phyloP scores from a whole-genome alignment of 2,113 vertebrate genomes.

The Deroptyus accipitrinus region DNA sequence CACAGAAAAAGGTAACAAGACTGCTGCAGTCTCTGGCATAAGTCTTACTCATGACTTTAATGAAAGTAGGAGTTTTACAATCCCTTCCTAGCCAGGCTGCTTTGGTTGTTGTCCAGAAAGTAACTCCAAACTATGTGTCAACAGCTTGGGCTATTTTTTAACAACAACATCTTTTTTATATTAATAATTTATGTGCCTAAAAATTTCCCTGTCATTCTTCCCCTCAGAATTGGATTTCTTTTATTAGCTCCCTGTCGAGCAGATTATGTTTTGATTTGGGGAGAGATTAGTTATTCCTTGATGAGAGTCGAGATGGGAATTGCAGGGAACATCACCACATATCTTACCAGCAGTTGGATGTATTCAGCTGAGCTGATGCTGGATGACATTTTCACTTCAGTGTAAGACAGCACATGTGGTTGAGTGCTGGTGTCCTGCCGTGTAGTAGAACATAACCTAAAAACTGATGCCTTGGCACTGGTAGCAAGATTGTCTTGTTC shows the following conservation, averaged over 20 bases:
- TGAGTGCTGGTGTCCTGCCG: background rate
- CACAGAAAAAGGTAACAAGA: background rate
- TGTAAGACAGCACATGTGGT: background rate
- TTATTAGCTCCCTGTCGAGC: slow-evolving; percentile 38
- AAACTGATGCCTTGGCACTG: background rate
- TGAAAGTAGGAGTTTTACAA: background rate
- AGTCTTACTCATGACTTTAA: background rate
- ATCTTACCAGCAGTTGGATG: background rate
- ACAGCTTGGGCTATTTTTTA: slow-evolving; percentile 29
- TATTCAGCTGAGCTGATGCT: slow-evolving; percentile 9
- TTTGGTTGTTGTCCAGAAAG: slow-evolving; percentile 20
- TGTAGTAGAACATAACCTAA: background rate
- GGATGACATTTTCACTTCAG: slow-evolving; percentile 27
- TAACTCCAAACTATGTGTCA: slow-evolving; percentile 10
- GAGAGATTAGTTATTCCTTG: slow-evolving; percentile 7
- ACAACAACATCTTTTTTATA: slow-evolving; percentile 2
- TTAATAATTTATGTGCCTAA: slow-evolving; percentile 37
- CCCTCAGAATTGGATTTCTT: slow-evolving; percentile 4
- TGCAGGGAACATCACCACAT: background rate
- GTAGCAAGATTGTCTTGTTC: background rate
- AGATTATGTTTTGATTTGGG: slow-evolving; percentile 48
- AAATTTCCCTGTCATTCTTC: slow-evolving; percentile 27
- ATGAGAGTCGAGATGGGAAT: slow-evolving; percentile 15
- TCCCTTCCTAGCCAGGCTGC: slow-evolving; percentile 13
- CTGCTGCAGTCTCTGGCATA: background rate